Percentiles rank a stretch among this genome's conserved stretches.
phyloP scores from a whole-genome alignment of 1,140 invertebrate species.

The Cardiocondyla obscurior region DNA sequence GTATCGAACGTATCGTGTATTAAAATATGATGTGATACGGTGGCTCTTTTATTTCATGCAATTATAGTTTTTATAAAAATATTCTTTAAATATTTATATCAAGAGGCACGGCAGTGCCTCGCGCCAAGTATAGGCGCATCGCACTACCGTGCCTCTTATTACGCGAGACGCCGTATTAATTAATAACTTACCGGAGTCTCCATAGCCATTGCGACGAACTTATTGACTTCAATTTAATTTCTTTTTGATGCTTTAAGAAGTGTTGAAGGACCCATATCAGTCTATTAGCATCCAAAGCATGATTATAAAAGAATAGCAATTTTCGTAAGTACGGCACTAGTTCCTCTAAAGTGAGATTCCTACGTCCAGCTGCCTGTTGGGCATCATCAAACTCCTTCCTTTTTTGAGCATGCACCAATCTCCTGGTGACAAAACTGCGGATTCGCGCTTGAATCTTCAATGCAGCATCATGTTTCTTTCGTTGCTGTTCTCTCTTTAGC shows the following conservation, averaged over 20 bases:
- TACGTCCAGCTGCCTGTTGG: constrained; percentile 81
- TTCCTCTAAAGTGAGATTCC: constrained; percentile 83
- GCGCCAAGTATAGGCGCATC: too few species aligned
- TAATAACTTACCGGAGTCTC: constrained; percentile 84
- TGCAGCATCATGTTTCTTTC: constrained; percentile 88
- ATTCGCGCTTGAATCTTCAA: constrained; percentile 91
- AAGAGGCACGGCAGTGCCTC: too few species aligned
- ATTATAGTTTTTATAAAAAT: too few species aligned
- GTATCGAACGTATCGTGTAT: constrained; percentile 39
- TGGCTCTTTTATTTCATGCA: too few species aligned
- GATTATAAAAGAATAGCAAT: constrained; percentile 91
- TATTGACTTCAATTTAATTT: constrained; percentile 83
- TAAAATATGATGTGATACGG: not conserved
- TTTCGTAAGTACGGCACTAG: constrained; percentile 85
- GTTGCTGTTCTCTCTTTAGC: constrained; percentile 91
- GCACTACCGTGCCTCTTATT: too few species aligned
- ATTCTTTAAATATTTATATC: not conserved
- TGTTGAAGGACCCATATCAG: constrained; percentile 87
- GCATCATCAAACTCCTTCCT: constrained; percentile 88
- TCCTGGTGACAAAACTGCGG: constrained; percentile 90
- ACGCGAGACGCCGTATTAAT: too few species aligned
- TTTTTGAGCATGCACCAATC: constrained; percentile 87
- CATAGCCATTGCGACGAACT: constrained; percentile 86
- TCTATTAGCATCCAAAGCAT: constrained; percentile 87
- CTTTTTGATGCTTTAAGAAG: constrained; percentile 85